These are phyloP conservation scores for Perdix hodgsoniae DNA, from an alignment of 2,797 vertebrate species.

Conservation along the genomic window DNA sequence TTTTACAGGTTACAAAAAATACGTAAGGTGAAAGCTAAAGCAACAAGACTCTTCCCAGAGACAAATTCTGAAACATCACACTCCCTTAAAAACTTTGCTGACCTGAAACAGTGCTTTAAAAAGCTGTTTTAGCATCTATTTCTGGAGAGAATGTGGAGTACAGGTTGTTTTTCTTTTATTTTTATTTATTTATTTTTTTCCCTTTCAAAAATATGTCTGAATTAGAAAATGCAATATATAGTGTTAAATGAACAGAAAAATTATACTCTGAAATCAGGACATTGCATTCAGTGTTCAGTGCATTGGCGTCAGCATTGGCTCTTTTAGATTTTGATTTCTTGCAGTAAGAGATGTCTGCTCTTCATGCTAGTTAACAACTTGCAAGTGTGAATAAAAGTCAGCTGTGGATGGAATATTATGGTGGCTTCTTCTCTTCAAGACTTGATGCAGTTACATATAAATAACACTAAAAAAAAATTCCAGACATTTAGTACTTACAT, in stretches of 20 bases:
- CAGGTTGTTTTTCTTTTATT: not conserved
- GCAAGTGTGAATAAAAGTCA: slow-evolving; percentile 57
- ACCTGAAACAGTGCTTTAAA: not conserved
- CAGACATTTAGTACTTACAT: slow-evolving; percentile 62
- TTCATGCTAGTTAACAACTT: slow-evolving; percentile 33
- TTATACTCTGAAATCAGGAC: slow-evolving; percentile 10
- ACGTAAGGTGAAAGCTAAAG: not conserved
- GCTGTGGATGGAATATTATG: slow-evolving; percentile 56
- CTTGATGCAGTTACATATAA: slow-evolving; percentile 51
- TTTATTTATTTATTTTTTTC: not conserved
- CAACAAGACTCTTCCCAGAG: not conserved
- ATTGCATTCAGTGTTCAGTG: not conserved
- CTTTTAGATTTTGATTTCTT: slow-evolving; percentile 28
- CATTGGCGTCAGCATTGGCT: not conserved
- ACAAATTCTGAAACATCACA: not conserved
- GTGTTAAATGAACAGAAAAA: slow-evolving; percentile 16
- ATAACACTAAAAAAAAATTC: slow-evolving; percentile 33
- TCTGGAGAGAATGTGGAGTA: not conserved
- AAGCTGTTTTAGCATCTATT: not conserved
- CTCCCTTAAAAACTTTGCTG: not conserved
- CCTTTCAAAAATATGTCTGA: not conserved
- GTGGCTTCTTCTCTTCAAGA: slow-evolving; percentile 31
- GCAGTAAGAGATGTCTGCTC: slow-evolving; percentile 14
- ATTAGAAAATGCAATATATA: not conserved
- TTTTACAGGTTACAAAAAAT: not conserved